phyloP scores from a whole-genome alignment of 2,888 invertebrate species.

The Phymatocera aterrima region DNA sequence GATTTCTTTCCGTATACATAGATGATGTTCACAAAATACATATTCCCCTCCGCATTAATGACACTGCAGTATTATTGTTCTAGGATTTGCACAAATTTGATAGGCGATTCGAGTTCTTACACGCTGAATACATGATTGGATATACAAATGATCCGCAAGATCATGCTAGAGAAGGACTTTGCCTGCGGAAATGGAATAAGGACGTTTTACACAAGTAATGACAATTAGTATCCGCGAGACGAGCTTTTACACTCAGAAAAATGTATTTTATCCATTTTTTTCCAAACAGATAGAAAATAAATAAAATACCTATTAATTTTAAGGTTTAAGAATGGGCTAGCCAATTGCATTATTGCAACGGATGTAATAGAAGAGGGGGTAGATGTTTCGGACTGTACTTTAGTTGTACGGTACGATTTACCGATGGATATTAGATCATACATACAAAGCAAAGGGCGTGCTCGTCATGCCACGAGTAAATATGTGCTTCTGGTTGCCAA shows the following conservation, averaged over 20 bases:
- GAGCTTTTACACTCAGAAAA: too few species aligned
- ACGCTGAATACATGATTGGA: constrained; percentile 86
- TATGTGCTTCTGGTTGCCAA: constrained; percentile 78
- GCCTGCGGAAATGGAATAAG: constrained; percentile 77
- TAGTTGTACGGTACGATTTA: constrained; percentile 86
- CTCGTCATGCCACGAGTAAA: constrained; percentile 80
- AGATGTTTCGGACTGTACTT: constrained; percentile 88
- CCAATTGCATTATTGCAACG: constrained; percentile 84
- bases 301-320: constrained; percentile 41
- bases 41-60: too few species aligned
- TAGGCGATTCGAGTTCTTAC: constrained; percentile 78
- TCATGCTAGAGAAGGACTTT: constrained; percentile 77
- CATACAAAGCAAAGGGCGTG: constrained; percentile 94
- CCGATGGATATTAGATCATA: constrained; percentile 87
- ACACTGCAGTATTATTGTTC: not conserved
- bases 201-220: constrained; percentile 75
- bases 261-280: too few species aligned
- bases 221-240: too few species aligned
- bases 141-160: constrained; percentile 72
- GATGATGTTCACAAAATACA: too few species aligned
- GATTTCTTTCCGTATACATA: too few species aligned
- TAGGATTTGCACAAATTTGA: constrained; percentile 66
- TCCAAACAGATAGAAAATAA: too few species aligned
- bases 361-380: constrained; percentile 94
- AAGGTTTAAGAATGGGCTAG: constrained; percentile 78